phyloP scores from a whole-genome alignment of 2,888 invertebrate species.

The Beris chalybata region DNA sequence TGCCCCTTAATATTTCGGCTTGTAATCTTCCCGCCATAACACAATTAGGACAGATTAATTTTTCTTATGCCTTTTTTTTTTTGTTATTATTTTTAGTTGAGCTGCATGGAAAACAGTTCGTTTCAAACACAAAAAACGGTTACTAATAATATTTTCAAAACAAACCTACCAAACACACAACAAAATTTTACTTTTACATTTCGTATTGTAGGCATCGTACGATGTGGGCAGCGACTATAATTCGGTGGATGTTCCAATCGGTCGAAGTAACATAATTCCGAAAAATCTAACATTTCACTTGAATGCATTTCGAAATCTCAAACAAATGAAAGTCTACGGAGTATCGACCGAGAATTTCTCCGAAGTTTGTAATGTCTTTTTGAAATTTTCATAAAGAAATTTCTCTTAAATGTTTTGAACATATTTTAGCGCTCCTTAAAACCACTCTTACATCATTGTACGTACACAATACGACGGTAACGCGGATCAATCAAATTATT shows the following conservation, averaged over 20 bases:
- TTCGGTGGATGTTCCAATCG: slow-evolving; percentile 61
- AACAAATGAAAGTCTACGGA: slow-evolving; percentile 68
- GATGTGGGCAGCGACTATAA: slow-evolving; percentile 45
- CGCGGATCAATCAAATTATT: slow-evolving; percentile 71
- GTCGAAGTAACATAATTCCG: slow-evolving; percentile 82
- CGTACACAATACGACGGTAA: slow-evolving; percentile 53
- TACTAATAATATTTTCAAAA: too few species aligned
- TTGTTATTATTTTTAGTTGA: too few species aligned
- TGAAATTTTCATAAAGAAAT: slow-evolving; percentile 15
- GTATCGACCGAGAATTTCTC: slow-evolving; percentile 71
- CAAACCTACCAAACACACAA: background rate
- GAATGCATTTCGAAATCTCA: slow-evolving; percentile 78
- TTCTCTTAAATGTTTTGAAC: background rate
- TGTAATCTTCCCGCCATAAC: too few species aligned
- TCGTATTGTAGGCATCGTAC: slow-evolving; percentile 30
- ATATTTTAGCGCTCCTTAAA: slow-evolving; percentile 45
- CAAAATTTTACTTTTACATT: background rate
- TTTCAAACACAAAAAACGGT: too few species aligned
- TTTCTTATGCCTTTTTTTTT: too few species aligned
- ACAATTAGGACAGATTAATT: too few species aligned
- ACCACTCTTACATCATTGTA: slow-evolving; percentile 58
- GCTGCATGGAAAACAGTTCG: too few species aligned
- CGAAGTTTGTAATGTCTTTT: slow-evolving; percentile 52
- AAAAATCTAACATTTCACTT: slow-evolving; percentile 80
- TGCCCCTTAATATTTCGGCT: too few species aligned